Evolutionary conservation across 2,888 invertebrate genomes (phyloP), one percentile per base, ranked within the genome.

Genomic region (Seladonia tumulorum): DNA sequence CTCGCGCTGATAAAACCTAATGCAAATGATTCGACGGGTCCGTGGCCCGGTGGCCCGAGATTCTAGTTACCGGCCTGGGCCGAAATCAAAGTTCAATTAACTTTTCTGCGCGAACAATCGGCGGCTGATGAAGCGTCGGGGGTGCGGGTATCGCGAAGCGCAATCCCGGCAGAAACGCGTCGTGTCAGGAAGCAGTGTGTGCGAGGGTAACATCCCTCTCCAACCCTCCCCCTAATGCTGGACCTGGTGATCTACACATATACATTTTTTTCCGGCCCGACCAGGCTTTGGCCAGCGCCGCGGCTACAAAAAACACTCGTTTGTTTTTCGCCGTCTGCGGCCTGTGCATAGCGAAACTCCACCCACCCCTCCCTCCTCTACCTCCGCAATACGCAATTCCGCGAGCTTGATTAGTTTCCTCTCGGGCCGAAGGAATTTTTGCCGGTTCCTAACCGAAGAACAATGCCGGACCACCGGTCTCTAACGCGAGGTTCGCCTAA

Each of bases 21-120:
- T 92, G 90, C 91, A 92, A 92, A 91, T 91, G 91, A 91, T 92
- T 93, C 86, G 88, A 8, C 76, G 81, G 86, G 72, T 42, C 74
- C 60, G 66, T 72, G 60, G 72, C 70, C 80, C 57, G 60, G 60
- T 57, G 63, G 76, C 68, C 88, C 80, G 90, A 90, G 90, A 89
- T 91, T 92, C 87, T 91, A 86, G 92, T 92, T 91, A 91, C 91
- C 85, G 87, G 83, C 76, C 85, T 90, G 85, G 87, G 83, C 77
- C 85, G 89, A 91, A 93, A 93, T 93, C 93, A 93, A 93, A 92
- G 93, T 93, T 93, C 93, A 93, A 93, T 93, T 93, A 93, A 93
- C 92, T 93, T 93, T 92, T 89, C 91, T 87, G 87, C 87, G 87
- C 86, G 90, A 93, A 93, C 93, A 93, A 93, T 93, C 91, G 92